Percentiles rank a stretch among this genome's conserved stretches.
Conservation (phyloP, 2,888 invertebrate species). For the Labia minor region DNA sequence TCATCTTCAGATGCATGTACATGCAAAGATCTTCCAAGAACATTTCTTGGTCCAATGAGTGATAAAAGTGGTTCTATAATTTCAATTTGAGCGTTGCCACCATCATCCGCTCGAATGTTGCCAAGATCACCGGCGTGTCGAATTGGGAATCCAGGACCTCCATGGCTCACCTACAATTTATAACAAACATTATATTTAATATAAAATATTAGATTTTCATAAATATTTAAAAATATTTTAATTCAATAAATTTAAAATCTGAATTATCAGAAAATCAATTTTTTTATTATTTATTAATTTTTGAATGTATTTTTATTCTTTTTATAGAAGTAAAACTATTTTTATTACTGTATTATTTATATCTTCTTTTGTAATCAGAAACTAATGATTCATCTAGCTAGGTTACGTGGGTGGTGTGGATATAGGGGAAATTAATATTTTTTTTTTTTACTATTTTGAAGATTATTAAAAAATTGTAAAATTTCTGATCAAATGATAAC, state of each 20-base stretch:
- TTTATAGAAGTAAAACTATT: no score
- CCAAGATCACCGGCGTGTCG: constrained; percentile 32
- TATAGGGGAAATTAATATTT: no score
- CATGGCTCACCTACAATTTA: constrained; percentile 25
- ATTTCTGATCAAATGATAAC: no score
- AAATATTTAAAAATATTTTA: background rate
- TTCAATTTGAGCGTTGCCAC: constrained; percentile 27
- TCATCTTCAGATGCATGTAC: background rate
- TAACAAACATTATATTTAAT: no score
- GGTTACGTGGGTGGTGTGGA: no score
- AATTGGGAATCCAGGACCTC: constrained; percentile 25
- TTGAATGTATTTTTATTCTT: background rate
- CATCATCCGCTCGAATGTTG: constrained; percentile 29
- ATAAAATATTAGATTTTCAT: background rate
- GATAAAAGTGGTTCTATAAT: background rate
- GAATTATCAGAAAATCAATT: background rate
- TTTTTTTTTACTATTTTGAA: no score
- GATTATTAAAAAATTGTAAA: no score
- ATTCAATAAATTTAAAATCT: background rate
- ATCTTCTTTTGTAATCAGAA: no score
- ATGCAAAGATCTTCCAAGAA: background rate
- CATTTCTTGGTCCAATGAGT: background rate
- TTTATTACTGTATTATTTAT: no score
- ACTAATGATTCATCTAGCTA: no score
- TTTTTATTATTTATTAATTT: background rate